A percentile compares a stretch with the other conserved stretches of the same genome.
phyloP scores from a whole-genome alignment of 2,113 vertebrate species.

The Xiphorhynchus elegans region DNA sequence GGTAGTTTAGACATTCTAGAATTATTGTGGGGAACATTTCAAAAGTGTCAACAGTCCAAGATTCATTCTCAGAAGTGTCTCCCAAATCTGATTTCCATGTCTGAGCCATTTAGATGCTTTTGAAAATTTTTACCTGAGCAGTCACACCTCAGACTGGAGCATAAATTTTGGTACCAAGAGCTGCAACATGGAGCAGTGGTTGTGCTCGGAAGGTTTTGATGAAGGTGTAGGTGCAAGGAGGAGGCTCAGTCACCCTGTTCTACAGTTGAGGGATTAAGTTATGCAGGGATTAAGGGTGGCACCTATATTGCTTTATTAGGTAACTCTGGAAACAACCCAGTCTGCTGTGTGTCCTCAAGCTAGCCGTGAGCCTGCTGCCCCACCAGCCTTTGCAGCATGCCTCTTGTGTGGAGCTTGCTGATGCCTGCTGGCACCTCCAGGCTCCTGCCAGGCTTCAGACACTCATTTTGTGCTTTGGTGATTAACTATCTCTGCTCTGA shows the following conservation, averaged over 20 bases:
- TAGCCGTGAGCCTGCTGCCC: accelerated
- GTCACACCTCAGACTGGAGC: not conserved
- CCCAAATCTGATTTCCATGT: not conserved
- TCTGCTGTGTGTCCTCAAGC: not conserved
- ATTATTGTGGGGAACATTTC: slow-evolving; percentile 39
- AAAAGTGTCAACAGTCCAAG: not conserved
- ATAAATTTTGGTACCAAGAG: not conserved
- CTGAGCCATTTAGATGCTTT: not conserved
- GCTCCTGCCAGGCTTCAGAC: not conserved
- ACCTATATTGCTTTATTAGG: not conserved
- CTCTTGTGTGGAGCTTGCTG: accelerated
- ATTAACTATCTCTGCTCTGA: not conserved
- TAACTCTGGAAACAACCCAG: not conserved
- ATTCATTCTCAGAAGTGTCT: slow-evolving; percentile 12
- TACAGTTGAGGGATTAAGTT: not conserved
- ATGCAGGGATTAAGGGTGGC: not conserved
- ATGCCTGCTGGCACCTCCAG: not conserved
- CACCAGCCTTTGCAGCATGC: accelerated
- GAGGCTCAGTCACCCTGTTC: not conserved
- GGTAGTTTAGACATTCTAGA: slow-evolving; percentile 44
- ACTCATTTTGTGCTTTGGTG: not conserved
- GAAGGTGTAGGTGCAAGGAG: not conserved
- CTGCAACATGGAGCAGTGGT: accelerated
- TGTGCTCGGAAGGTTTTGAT: accelerated
- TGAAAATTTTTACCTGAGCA: slow-evolving; percentile 1